Evolutionary conservation across 2,113 vertebrate species (phyloP).

Genomic region (Xyrauchen texanus): DNA sequence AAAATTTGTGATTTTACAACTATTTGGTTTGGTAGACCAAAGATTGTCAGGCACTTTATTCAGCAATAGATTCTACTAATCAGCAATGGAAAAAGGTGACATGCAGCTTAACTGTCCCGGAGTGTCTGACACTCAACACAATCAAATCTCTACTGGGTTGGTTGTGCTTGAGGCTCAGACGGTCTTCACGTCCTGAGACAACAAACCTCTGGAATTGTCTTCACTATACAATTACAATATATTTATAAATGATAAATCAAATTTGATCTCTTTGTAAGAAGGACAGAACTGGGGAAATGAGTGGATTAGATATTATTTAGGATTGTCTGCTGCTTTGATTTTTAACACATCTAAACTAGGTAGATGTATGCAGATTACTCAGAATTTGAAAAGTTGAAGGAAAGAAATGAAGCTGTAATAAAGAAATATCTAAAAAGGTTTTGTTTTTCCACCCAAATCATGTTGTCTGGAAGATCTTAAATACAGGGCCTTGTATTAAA

Average conservation of each 20-base stretch:
- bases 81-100: not conserved
- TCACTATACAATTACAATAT: too few relatives aligned
- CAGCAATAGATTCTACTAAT: not conserved
- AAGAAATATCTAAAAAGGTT: not conserved
- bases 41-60: constrained; percentile 66
- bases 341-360: not conserved
- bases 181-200: too few relatives aligned
- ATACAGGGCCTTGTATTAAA: constrained; percentile 72
- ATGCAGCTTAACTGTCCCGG: too few relatives aligned
- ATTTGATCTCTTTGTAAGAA: not conserved
- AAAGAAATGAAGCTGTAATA: too few relatives aligned
- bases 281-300: not conserved
- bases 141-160: too few relatives aligned
- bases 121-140: too few relatives aligned
- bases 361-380: not conserved
- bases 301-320: not conserved
- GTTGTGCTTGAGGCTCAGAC: too few relatives aligned
- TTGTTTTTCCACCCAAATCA: constrained; percentile 6
- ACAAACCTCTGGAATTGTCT: too few relatives aligned
- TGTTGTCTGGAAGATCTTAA: constrained; percentile 60
- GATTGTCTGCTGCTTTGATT: not conserved
- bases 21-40: constrained; percentile 65
- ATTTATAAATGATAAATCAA: too few relatives aligned
- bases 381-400: not conserved
- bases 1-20: constrained; percentile 53